A percentile compares a stretch with the other conserved stretches of the same genome.
phyloP scores from a whole-genome alignment of 2,113 vertebrate genomes.

The Indicator maculatus region DNA sequence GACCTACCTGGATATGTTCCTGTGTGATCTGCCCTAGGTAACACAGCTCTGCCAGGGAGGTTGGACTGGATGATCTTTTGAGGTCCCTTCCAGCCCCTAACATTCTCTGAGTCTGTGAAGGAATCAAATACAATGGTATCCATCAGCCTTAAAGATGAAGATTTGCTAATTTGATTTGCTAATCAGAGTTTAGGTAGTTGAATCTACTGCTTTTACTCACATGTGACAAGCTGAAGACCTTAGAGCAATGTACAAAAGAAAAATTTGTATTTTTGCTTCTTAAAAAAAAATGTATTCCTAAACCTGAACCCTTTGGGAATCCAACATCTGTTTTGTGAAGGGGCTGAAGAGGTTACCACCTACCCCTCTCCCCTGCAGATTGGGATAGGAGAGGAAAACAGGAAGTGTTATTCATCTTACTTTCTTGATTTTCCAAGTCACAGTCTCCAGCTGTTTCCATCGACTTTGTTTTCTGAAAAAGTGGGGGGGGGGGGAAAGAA shows the following conservation, averaged over 20 bases:
- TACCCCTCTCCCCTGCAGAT: slow-evolving; percentile 5
- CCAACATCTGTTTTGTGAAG: slow-evolving; percentile 65
- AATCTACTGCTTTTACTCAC: not conserved
- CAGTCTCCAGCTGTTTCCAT: slow-evolving; percentile 74
- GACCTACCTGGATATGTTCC: no score
- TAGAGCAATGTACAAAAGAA: not conserved
- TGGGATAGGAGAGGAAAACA: slow-evolving; percentile 69
- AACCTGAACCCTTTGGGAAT: slow-evolving; percentile 19
- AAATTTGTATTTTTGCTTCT: slow-evolving; percentile 27
- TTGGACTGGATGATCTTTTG: no score
- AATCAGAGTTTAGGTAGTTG: not conserved
- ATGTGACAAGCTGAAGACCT: not conserved
- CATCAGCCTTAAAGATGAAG: not conserved
- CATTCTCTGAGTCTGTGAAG: no score
- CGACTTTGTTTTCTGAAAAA: slow-evolving; percentile 47
- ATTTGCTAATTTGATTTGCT: not conserved
- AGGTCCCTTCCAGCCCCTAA: no score
- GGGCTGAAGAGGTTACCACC: slow-evolving; percentile 7
- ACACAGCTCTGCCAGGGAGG: no score
- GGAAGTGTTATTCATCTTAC: slow-evolving; percentile 72
- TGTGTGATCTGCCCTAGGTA: no score
- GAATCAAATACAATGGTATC: not conserved
- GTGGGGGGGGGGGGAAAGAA: not conserved
- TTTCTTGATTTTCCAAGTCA: slow-evolving; percentile 64
- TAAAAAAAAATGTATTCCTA: not conserved